Evolutionary conservation across 2,797 vertebrate species (phyloP).

Genomic region (Hipposideros larvatus): DNA sequence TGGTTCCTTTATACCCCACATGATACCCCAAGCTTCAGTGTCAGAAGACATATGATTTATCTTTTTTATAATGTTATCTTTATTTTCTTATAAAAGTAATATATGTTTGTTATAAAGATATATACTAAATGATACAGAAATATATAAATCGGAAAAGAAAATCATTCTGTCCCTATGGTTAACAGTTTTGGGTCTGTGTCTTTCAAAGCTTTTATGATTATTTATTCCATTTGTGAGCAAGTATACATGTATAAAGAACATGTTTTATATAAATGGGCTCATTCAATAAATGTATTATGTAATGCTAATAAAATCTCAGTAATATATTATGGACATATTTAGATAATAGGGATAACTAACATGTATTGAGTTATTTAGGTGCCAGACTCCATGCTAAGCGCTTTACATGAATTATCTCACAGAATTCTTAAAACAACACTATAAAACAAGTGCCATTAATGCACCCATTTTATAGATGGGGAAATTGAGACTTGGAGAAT

Average conservation of each 20-base stretch:
- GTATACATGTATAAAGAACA: not conserved
- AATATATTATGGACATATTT: not conserved
- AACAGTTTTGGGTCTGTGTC: not conserved
- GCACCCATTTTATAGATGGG: not conserved
- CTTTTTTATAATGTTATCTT: not conserved
- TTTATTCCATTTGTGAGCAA: not conserved
- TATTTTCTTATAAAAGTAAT: conserved; percentile 33
- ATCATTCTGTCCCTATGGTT: not conserved
- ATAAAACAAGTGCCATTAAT: not conserved
- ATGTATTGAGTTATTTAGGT: not conserved
- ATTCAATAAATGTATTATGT: not conserved
- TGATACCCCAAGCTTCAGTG: not conserved
- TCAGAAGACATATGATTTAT: not conserved
- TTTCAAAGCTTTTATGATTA: not conserved
- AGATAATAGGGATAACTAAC: not conserved
- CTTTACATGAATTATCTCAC: not conserved
- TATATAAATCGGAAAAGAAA: conserved; percentile 17
- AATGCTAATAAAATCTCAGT: not conserved
- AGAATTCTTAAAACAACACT: not conserved
- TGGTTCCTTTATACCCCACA: not conserved
- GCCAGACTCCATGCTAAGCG: not conserved
- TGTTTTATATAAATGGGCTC: not conserved
- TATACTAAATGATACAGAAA: not conserved
- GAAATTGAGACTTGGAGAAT: not conserved
- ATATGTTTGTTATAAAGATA: not conserved